Conservation (phyloP, 2,888 invertebrate genomes). For the Camponotus fellah region DNA sequence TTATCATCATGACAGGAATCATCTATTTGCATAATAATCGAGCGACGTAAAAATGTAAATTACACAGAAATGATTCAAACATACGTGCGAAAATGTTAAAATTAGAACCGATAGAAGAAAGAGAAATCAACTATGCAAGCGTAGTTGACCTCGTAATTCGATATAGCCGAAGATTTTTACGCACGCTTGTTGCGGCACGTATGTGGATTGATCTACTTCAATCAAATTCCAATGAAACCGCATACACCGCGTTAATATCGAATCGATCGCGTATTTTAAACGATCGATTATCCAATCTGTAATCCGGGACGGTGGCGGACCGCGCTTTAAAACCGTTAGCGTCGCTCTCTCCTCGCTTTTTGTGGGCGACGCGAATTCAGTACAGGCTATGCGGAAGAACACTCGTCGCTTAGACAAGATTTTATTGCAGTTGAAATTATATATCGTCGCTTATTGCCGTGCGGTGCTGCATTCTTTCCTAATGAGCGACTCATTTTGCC, state of each 20-base stretch:
- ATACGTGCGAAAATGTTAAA: neutral
- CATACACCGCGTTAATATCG: neutral
- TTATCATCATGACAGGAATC: constrained; percentile 1
- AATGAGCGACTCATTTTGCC: constrained; percentile 79
- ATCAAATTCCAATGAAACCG: neutral
- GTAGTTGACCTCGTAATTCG: neutral
- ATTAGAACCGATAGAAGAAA: neutral
- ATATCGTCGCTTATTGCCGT: constrained; percentile 64
- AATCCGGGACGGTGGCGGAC: neutral
- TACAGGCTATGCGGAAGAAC: constrained; percentile 36
- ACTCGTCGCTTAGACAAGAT: constrained; percentile 51
- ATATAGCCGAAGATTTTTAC: neutral
- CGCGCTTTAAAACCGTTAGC: neutral
- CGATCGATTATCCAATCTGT: constrained; percentile 52
- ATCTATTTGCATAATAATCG: neutral
- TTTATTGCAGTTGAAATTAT: constrained; percentile 72
- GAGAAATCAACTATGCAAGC: neutral
- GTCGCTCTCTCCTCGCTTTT: constrained; percentile 52
- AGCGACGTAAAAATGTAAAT: neutral
- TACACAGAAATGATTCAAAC: neutral
- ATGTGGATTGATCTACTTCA: neutral
- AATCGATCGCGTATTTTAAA: neutral
- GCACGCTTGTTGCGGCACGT: neutral
- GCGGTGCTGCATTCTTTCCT: constrained; percentile 80
- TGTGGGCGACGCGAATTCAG: constrained; percentile 49